Base-by-base conservation (phyloP, 2,888 invertebrate species). In the Lampropteryx suffumata region DNA sequence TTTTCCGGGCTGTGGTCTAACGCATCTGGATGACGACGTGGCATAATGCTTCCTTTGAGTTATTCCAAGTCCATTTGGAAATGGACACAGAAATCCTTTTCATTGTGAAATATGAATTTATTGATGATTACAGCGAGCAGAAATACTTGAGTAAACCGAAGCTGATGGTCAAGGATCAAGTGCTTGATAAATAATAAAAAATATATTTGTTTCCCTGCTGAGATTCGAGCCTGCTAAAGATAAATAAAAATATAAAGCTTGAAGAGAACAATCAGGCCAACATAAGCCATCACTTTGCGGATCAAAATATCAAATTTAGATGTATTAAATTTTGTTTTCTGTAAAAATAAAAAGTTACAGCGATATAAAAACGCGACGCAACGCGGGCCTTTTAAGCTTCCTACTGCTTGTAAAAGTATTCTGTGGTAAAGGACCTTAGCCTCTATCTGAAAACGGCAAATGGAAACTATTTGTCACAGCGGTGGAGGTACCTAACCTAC, bases 401-500 rank as follows among this genome's bases (percentile, higher is more conserved):
- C 17, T 27, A 35, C 27, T 34, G 12, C 34, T 10, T 7, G 1
- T 29, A 17, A 40, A 13, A 12, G 11, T 24, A 9, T 24, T 12
- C 43, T 32, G 27, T 33, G 33, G 26, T 71, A 71, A 66, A 62
- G 66, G 64, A 6, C 11, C 13, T 17, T 17, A 62, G 57, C 66
- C 59, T 46, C 66, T 67, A 67, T 70, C 69, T 65, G 66, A 63
- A 60, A 66, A 64, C 57, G 59, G 66, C 65, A 73, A 77, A 74
- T 73, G 69, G 69, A 71, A 57, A 78, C 71, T 73, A 79, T 79
- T 76, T 78, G 71, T 79, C 74, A 75, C 62, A 55, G 63, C 58
- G 64, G 65, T 65, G 65, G 64, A 35, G 37, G 34, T 26, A 32
- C 3, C 11, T 30, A 30, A 10, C 5, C 10, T 33, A 43, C 30